Evolutionary conservation across 2,888 invertebrate species (phyloP).

Genomic region (Phasia obesa): DNA sequence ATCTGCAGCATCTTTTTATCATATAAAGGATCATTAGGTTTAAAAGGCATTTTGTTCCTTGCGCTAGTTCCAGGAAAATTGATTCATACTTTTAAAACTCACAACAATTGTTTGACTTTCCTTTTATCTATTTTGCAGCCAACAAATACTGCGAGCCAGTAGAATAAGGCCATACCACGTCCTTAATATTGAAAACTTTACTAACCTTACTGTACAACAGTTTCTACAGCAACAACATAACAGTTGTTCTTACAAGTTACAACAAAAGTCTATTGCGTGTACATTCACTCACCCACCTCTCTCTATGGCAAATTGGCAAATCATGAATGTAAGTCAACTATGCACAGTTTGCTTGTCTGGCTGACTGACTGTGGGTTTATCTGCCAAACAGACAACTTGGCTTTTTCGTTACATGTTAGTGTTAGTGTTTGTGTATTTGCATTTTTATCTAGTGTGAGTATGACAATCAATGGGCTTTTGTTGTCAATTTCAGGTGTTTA

Average conservation of each 20-base stretch:
- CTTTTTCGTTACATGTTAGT: constrained; percentile 7
- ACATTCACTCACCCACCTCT: constrained; percentile 11
- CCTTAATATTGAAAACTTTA: constrained; percentile 59
- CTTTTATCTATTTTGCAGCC: too few relatives aligned
- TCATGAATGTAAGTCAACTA: constrained; percentile 43
- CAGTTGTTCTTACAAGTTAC: constrained; percentile 34
- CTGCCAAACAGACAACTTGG: constrained; percentile 11
- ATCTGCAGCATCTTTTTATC: too few relatives aligned
- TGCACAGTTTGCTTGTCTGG: constrained; percentile 16
- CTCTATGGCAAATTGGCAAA: not conserved
- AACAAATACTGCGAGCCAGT: constrained; percentile 14
- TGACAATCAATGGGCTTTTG: constrained; percentile 71
- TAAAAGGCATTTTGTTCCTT: too few relatives aligned
- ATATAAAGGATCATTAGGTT: too few relatives aligned
- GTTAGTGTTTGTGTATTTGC: not conserved
- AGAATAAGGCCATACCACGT: constrained; percentile 8
- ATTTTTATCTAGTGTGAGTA: constrained; percentile 50
- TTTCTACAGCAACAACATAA: constrained; percentile 1
- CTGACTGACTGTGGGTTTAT: constrained; percentile 29
- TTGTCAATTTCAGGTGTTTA: constrained; percentile 73
- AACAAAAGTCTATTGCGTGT: constrained; percentile 25
- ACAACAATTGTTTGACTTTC: too few relatives aligned
- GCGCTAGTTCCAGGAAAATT: too few relatives aligned
- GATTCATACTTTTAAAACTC: too few relatives aligned
- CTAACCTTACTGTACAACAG: constrained; percentile 56